Base-by-base conservation (phyloP, 92 coral and sea anemone species). In the Paramuricea clavata region DNA sequence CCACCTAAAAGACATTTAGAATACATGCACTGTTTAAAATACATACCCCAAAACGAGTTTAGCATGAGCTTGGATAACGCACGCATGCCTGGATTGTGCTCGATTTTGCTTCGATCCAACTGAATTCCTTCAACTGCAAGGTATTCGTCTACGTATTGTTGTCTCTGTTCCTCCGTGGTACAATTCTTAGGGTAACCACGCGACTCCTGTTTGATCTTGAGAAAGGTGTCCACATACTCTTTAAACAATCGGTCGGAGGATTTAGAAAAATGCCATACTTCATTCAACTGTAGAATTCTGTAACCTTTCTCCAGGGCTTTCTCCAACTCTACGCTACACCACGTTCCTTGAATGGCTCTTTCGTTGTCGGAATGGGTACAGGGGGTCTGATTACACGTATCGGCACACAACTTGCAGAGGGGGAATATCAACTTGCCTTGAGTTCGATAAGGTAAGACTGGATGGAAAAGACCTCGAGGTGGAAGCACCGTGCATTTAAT, bases 211-310 rank as follows among this genome's bases (percentile, higher is more conserved):
- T 87, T 88, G 2, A 91, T 87, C 50, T 91, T 91, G 11, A 88
- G 34, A 47, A 88, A 88, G 32, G 71, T 87, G 22, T 91, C 67
- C 9, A 91, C 70, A 54, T 91, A 91, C 1, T 54, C 84, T 8
- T 25, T 57, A 35, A 91, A 91, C 33, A 91, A 49, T 5, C 61
- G 76, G 15, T 61, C 30, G 13, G 92, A 85, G 54, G 30, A 69
- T 35, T 78, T 47, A 6, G 71, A 36, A 49, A 86, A 92, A 60
- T 86, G 91, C 93, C 91, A 92, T n/a, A 92, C 93, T 62, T 92
- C 88, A 31, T 81, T 56, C 23, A 92, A 28, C 7, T 67, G 49
- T 1, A 79, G 22, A 13, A 92, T 42, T 0, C 78, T 82, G 65
- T 89, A 89, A 5, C 90, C 88, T 73, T 33, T 41, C 31, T 83